Base-by-base conservation (phyloP, 2,797 vertebrate genomes). In the Craterocephalus amniculus region DNA sequence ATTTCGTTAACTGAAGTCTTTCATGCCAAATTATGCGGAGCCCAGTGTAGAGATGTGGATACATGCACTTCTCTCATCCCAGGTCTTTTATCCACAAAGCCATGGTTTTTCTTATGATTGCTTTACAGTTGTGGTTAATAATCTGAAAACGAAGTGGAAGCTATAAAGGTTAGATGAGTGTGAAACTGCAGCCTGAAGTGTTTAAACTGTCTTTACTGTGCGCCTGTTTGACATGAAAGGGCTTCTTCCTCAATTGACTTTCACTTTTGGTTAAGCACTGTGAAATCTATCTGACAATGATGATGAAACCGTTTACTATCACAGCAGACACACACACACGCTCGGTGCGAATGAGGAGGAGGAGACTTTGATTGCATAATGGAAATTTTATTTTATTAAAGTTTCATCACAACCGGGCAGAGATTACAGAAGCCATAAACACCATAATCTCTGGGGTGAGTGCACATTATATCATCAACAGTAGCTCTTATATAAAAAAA, bases 241-340 rank as follows among this genome's bases (percentile, higher is more conserved):
- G 16, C 11, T 49, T 5, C 26, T 48, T 56, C n/a, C 12, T 48
- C 24, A 13, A 0, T 51, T 66, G n/a, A 76, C 81, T 89, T 91
- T 91, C 87, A 81, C 81, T 89, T 89, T 83, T 78, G 73, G 45
- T 79, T 73, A 18, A 58, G 43, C 22, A 22, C 4, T 6, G 3
- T 51, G 58, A 34, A 35, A 49, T 9, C 1, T 52, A 26, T 4
- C 34, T 38, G 38, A 18, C 29, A 40, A 58, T 29, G 86, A 76
- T 84, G 84, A 89, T 57, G 83, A 88, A 87, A 88, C 87, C 45
- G 43, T 58, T 71, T 61, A 73, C 38, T 71, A 56, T 67, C 20
- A 65, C 4, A 1, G 54, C 16, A 36, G 31, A 6, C 52, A 43
- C 52, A 36, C 10, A 24, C 4, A 12, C 36, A 24, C 26, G 22